Evolutionary conservation across 2,113 vertebrate genomes (phyloP).

Genomic region (Variabilichromis moorii): DNA sequence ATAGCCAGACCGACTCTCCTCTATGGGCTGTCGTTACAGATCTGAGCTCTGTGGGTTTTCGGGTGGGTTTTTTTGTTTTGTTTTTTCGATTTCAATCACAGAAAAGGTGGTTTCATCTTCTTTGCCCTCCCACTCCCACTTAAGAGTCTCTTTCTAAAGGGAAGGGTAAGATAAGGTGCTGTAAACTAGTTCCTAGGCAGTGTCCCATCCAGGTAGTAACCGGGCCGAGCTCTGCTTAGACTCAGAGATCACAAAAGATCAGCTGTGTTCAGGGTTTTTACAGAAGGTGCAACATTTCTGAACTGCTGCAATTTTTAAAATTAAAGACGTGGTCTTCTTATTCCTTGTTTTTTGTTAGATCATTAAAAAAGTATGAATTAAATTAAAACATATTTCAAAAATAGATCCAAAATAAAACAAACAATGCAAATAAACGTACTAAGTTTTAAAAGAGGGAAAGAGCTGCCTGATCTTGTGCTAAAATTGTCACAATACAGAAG

Average conservation of each 20-base stretch:
- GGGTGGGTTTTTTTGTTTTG: not conserved
- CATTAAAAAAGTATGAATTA: not conserved
- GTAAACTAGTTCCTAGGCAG: not conserved
- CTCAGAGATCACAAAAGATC: not conserved
- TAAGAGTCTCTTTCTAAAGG: not conserved
- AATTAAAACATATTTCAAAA: not conserved
- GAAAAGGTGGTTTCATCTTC: not conserved
- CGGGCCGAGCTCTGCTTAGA: not conserved
- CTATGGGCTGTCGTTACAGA: not conserved
- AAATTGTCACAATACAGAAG: not conserved
- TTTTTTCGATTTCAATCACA: not conserved
- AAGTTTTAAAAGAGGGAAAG: not conserved
- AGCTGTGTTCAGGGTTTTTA: not conserved
- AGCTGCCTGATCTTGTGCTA: not conserved
- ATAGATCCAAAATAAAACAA: not conserved
- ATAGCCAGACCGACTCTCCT: not conserved
- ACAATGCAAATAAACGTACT: not conserved
- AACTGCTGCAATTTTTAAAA: not conserved
- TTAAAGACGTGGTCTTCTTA: rapidly evolving
- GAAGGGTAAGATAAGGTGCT: not conserved
- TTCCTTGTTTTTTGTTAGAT: not conserved
- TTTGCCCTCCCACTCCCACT: not conserved
- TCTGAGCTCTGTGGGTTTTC: not conserved
- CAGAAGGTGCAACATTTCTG: not conserved
- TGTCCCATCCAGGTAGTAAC: not conserved